These are phyloP conservation scores for Halcyon malimbica DNA, from an alignment of 2,113 vertebrate species.

Conservation along the genomic window DNA sequence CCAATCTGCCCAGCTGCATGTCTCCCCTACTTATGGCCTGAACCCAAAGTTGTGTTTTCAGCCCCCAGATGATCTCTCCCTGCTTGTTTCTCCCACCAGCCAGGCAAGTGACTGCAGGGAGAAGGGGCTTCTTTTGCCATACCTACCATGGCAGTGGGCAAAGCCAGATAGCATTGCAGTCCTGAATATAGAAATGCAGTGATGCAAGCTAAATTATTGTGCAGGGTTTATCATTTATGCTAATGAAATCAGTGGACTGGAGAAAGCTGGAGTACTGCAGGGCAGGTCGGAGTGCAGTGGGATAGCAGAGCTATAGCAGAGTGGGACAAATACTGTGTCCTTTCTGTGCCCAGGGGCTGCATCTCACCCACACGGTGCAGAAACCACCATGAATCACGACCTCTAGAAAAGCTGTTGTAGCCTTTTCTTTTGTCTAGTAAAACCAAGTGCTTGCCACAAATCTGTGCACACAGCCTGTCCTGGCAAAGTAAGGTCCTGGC, in stretches of 20 bases:
- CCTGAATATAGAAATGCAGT: not conserved
- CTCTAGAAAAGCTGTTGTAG: not conserved
- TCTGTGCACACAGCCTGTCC: not conserved
- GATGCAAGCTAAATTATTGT: not conserved
- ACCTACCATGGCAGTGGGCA: fast-evolving
- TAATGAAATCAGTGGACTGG: not conserved
- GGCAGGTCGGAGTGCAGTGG: not conserved
- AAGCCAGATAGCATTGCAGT: not conserved
- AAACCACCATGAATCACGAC: fast-evolving
- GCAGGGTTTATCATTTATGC: not conserved
- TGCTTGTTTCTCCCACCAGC: not conserved
- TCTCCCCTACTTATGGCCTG: not conserved
- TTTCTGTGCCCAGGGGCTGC: not conserved
- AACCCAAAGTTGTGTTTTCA: not conserved
- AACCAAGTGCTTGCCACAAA: not conserved
- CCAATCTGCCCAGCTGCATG: fast-evolving
- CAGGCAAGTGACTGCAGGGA: not conserved
- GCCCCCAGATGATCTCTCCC: not conserved
- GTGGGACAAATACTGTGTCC: not conserved
- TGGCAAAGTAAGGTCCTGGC: not conserved
- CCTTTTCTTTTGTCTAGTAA: not conserved
- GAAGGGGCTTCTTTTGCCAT: not conserved
- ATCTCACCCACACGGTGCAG: fast-evolving
- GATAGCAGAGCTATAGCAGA: not conserved
- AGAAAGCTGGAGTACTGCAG: not conserved